phyloP scores from a whole-genome alignment of 2,113 vertebrate genomes.

The Datnioides undecimradiatus region DNA sequence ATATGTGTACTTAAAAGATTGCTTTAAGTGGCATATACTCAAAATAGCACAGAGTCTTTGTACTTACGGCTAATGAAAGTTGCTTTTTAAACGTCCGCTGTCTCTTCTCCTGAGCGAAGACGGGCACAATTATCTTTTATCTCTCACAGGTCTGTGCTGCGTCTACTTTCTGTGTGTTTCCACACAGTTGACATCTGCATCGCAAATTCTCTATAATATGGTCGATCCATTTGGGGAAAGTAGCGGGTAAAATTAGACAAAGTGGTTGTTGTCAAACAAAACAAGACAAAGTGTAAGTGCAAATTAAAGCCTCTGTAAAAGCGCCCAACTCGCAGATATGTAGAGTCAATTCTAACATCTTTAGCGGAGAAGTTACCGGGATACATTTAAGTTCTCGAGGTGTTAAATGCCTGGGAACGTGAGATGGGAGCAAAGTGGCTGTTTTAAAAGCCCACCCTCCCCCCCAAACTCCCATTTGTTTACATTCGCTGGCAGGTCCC shows the following conservation, averaged over 20 bases:
- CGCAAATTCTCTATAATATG: constrained; percentile 8
- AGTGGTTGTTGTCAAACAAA: constrained; percentile 42
- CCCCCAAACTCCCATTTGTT: constrained; percentile 66
- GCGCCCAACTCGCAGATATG: not conserved
- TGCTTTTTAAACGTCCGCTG: constrained; percentile 24
- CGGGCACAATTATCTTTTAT: not conserved
- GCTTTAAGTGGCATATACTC: not conserved
- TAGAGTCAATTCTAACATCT: constrained; percentile 36
- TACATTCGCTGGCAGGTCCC: constrained; percentile 53
- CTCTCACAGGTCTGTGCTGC: not conserved
- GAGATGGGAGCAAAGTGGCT: constrained; percentile 47
- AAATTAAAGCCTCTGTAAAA: constrained; percentile 34
- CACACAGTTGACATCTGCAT: constrained; percentile 31
- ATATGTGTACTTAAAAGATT: constrained; percentile 4
- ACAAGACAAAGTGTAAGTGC: constrained; percentile 26
- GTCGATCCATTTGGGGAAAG: constrained; percentile 19
- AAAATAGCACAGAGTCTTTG: constrained; percentile 1
- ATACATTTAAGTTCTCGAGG: constrained; percentile 47
- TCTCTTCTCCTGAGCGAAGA: not conserved
- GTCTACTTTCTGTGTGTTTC: too few species aligned
- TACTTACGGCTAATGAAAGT: constrained; percentile 15
- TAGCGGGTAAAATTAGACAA: constrained; percentile 33
- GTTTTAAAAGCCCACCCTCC: constrained; percentile 39
- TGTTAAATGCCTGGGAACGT: constrained; percentile 58
- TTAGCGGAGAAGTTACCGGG: constrained; percentile 38